Evolutionary conservation across 1,140 invertebrate species (phyloP).

Genomic region (Magallana angulata): DNA sequence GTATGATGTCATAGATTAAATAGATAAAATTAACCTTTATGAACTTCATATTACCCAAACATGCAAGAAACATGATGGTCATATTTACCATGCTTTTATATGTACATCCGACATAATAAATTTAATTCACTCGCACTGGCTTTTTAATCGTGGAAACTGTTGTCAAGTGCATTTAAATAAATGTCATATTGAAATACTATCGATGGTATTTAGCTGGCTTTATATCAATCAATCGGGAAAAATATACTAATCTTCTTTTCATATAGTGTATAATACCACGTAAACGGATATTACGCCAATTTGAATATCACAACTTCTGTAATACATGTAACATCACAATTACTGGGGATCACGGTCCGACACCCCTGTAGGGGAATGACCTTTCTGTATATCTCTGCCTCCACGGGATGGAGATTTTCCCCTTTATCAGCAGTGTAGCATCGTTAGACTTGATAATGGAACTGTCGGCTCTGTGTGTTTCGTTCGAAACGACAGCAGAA

Average conservation of each 20-base stretch:
- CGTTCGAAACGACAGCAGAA: not conserved
- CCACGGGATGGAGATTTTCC: conserved; percentile 7
- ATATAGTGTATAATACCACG: not conserved
- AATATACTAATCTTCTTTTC: no score
- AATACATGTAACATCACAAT: not conserved
- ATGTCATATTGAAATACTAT: no score
- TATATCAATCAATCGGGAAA: no score
- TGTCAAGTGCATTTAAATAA: no score
- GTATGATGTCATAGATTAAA: no score
- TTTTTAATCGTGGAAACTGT: no score
- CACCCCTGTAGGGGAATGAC: not conserved
- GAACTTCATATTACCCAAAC: not conserved
- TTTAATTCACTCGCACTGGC: no score
- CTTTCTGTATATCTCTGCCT: not conserved
- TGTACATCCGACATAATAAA: no score
- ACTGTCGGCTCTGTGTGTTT: not conserved
- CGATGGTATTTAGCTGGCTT: no score
- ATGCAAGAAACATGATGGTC: no score
- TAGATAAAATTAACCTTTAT: not conserved
- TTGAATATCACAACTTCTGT: not conserved
- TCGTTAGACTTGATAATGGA: not conserved
- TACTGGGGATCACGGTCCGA: not conserved
- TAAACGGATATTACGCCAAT: not conserved
- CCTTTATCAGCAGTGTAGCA: conserved; percentile 6
- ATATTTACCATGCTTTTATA: no score